Percentiles rank a stretch among this genome's conserved stretches.
These are phyloP conservation scores for Hyles vespertilio DNA, from an alignment of 1,140 invertebrate species.

Conservation along the genomic window DNA sequence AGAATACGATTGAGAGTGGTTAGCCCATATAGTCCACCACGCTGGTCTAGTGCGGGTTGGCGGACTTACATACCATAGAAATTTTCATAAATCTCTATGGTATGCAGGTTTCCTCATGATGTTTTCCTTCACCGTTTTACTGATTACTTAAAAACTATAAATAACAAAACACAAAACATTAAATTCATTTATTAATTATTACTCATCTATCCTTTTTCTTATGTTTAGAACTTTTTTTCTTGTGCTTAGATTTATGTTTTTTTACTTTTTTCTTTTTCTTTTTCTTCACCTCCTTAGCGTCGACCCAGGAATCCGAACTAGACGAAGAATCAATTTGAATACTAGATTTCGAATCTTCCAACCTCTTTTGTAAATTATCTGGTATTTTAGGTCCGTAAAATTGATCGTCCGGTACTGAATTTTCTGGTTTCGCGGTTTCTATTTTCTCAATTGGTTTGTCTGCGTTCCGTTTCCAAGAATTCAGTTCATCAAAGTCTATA, in stretches of 20 bases:
- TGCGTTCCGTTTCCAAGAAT: conserved; percentile 65
- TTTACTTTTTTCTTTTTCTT: conserved; percentile 63
- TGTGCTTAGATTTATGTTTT: conserved; percentile 63
- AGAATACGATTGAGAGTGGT: too few species aligned
- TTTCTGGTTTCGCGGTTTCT: conserved; percentile 11
- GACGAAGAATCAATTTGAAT: conserved; percentile 39
- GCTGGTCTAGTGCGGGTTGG: too few species aligned
- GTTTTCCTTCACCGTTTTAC: too few species aligned
- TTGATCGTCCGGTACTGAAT: conserved; percentile 27
- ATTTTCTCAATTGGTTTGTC: conserved; percentile 13
- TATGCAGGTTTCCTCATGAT: too few species aligned
- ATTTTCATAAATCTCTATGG: too few species aligned
- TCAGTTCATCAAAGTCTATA: conserved; percentile 80
- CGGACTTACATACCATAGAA: too few species aligned
- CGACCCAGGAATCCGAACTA: conserved; percentile 65
- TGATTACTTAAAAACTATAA: too few species aligned
- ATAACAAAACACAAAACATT: neutral
- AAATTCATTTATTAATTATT: neutral
- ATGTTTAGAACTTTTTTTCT: conserved; percentile 50
- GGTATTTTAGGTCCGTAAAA: conserved; percentile 78
- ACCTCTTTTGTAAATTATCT: conserved; percentile 51
- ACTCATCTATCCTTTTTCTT: conserved; percentile 56
- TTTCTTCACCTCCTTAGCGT: conserved; percentile 53
- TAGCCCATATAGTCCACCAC: too few species aligned
- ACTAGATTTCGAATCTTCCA: conserved; percentile 14